Evolutionary conservation across 2,113 vertebrate genomes (phyloP), one percentile per base, ranked within the genome.

Genomic region (Egretta garzetta): DNA sequence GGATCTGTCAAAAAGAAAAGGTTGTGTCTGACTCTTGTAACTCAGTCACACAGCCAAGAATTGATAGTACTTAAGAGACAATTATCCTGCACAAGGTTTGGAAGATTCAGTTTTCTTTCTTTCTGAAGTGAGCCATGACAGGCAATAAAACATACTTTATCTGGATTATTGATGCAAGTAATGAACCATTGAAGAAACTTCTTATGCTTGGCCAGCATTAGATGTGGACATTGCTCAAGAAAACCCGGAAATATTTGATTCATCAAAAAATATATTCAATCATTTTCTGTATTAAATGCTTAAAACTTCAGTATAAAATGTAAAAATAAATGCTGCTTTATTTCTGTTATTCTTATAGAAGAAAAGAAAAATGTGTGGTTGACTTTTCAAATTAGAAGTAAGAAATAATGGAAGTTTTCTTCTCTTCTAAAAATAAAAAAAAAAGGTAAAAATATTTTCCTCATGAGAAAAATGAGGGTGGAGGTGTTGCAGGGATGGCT

Each of bases 401-500:
- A 37, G 12, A 72, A 76, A 52, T 16, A 39, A 30, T 18, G 3
- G 9, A 21, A 30, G 8, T 24, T 55, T 62, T 63, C 2, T 43
- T 72, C 24, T 58, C 4, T 43, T 86, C 14, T 47, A 50, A 68
- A 73, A 59, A 24, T n/a, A 20, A 52, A 41, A 26, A 7, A 35
- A 60, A 45, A 32, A n/a, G 2, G 18, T 9, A 9, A 73, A 53
- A 45, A 30, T 4, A 8, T 27, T 28, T 47, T 55, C 6, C 14
- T 75, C 14, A 52, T 26, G 33, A 71, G 13, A 72, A 80, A 66
- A 75, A 53, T 23, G 22, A 66, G 9, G 12, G 4, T 2, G 3
- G 2, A 13, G 9, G 12, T 4, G 16, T 5, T 71, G 3, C 26
- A 82, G 20, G 6, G 6, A 7, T 27, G 8, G 0, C 4, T 52